phyloP scores from a whole-genome alignment of 1,140 invertebrate genomes.

The Galleria mellonella region DNA sequence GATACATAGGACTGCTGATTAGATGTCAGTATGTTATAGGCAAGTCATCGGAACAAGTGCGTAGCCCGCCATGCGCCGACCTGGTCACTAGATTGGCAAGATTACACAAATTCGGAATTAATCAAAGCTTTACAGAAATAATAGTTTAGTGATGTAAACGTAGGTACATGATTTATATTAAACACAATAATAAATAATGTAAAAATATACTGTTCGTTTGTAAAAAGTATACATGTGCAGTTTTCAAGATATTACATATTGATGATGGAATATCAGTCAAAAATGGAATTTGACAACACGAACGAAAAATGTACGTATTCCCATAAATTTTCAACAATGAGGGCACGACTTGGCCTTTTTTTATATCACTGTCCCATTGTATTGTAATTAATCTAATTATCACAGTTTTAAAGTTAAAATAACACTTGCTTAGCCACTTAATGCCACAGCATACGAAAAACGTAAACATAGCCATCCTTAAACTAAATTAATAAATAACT shows the following conservation, averaged over 20 bases:
- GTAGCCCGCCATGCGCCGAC: neutral
- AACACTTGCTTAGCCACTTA: constrained; percentile 39
- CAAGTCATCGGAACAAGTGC: neutral
- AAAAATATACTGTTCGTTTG: no score
- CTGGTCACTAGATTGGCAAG: constrained; percentile 3
- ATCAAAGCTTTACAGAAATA: no score
- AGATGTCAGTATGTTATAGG: neutral
- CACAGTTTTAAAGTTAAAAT: constrained; percentile 66
- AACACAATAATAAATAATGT: no score
- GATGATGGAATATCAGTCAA: no score
- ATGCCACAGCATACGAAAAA: constrained; percentile 40
- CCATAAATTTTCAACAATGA: neutral
- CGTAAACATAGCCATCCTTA: constrained; percentile 66
- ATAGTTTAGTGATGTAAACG: no score
- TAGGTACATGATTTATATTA: no score
- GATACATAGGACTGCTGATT: neutral
- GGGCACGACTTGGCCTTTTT: neutral
- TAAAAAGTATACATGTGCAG: no score
- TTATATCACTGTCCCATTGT: constrained; percentile 15
- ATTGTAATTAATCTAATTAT: constrained; percentile 62
- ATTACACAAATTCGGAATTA: neutral
- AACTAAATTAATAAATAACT: constrained; percentile 68
- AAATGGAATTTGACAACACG: no score
- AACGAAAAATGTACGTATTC: no score
- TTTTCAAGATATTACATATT: no score